Base-by-base conservation (phyloP, 2,888 invertebrate species). In the Drosophila flavopinicola region DNA sequence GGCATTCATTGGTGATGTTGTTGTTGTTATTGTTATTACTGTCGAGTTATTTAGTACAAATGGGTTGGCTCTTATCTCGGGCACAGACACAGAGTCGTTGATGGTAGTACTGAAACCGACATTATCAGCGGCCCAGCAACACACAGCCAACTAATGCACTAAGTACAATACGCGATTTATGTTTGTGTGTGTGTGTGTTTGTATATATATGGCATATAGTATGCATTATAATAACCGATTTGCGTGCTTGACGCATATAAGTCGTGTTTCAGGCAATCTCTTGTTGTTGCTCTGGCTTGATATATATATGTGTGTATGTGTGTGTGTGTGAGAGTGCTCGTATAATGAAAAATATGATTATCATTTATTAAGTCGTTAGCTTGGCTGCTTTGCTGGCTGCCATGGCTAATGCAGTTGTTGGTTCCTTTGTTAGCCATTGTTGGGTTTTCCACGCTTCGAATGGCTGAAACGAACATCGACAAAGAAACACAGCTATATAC, bases 141-240 rank as follows among this genome's bases (percentile, higher is more conserved):
- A 75, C 60, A 39, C 58, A 35, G 48, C 38, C 49, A 17, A 58
- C 69, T 49, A 82, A 59, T 78, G 75, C 75, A 75, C 63, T 49
- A 42, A 52, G 33, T 35, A 66, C 38, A 57, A 54, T 48, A 30
- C 30, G 13, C 39, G 49, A 77, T 59, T 35, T 48, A 32, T 44
- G n/a, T 51, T 51, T 13, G 23, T 39, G 15, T 41, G 27, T 29
- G 3, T 37, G 15, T 54, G 5, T 24, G 23, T 61, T 11, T 54
- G 7, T 25, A 13, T 13, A 7, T 9, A 4, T 13, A 9, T 3
- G 9, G 6, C 11, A 11, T 24, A 44, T 39, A 41, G 42, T 42
- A 47, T 66, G 80, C 64, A 85, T 75, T 78, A 85, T 87, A 87
- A 87, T 87, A 87, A 87, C 86, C 86, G 68, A 80, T 85, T 80